phyloP scores from a whole-genome alignment of 2,888 invertebrate genomes.

The Omphaloscelis lunosa region DNA sequence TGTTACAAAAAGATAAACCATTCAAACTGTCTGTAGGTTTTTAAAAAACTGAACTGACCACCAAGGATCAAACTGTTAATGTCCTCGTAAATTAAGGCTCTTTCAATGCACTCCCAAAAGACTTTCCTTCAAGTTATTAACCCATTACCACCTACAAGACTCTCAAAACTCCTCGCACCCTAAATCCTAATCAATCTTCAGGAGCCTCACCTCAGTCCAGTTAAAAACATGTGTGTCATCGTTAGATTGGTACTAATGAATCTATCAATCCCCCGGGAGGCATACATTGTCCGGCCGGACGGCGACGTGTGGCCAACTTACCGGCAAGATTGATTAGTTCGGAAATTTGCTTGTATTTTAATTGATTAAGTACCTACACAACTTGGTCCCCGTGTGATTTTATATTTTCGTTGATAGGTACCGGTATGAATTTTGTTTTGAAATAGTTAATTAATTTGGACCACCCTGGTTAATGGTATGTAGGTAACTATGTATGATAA shows the following conservation, averaged over 20 bases:
- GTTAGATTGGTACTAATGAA: conserved; percentile 71
- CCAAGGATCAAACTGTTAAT: not conserved
- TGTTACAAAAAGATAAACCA: not conserved
- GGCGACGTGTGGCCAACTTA: conserved; percentile 71
- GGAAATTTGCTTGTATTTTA: conserved; percentile 79
- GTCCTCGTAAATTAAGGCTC: no score
- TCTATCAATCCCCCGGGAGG: conserved; percentile 79
- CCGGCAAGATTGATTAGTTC: conserved; percentile 78
- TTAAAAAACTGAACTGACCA: not conserved
- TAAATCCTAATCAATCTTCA: conserved; percentile 53
- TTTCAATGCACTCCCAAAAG: not conserved
- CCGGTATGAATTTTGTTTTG: conserved; percentile 10
- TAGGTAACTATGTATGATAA: not conserved
- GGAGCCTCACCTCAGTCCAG: conserved; percentile 55
- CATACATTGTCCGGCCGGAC: conserved; percentile 75
- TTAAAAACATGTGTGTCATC: conserved; percentile 67
- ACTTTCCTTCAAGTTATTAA: conserved; percentile 1
- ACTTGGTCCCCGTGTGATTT: conserved; percentile 70
- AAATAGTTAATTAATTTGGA: conserved; percentile 22
- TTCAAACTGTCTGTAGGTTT: not conserved
- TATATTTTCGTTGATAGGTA: conserved; percentile 55
- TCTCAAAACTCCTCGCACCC: conserved; percentile 22
- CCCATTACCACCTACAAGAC: conserved; percentile 14
- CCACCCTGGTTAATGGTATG: not conserved
- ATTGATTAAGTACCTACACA: conserved; percentile 77